Evolutionary conservation across 30 jellyfish, hydroid and myxozoan genomes (phyloP).

Genomic region (Calvadosia cruxmelitensis): DNA sequence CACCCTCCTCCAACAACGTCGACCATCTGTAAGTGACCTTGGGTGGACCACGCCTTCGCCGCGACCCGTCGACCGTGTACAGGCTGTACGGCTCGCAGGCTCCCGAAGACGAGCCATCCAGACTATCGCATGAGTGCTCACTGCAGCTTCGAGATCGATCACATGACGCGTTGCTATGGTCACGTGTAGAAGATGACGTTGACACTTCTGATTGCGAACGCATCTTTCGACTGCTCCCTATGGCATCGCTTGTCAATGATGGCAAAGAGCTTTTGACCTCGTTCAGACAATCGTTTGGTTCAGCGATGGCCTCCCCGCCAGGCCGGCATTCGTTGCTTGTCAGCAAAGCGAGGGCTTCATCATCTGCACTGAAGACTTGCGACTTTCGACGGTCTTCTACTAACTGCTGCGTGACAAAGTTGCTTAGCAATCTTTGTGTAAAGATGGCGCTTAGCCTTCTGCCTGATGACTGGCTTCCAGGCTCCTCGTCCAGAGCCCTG

Average conservation of each 20-base stretch:
- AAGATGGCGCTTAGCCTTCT: background rate
- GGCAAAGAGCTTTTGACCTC: background rate
- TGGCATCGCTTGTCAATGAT: background rate
- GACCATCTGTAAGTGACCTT: conserved; percentile 91
- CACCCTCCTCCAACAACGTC: conserved; percentile 87
- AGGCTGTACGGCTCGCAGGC: background rate
- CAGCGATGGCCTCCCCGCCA: background rate
- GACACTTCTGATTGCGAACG: background rate
- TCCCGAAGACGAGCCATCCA: background rate
- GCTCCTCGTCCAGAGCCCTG: background rate
- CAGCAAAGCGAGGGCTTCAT: background rate
- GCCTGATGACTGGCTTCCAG: background rate
- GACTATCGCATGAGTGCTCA: background rate
- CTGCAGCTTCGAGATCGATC: background rate
- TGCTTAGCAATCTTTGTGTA: background rate
- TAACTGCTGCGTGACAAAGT: background rate
- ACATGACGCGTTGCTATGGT: no score
- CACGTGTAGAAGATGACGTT: background rate
- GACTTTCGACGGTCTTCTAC: background rate
- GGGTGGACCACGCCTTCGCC: conserved; percentile 72
- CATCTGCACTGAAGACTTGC: background rate
- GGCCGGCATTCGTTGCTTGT: background rate
- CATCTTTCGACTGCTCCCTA: no score
- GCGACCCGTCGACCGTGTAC: conserved; percentile 7
- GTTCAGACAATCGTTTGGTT: background rate